Conservation (phyloP, 2,797 vertebrate species). For the Neomorphus geoffroyi region DNA sequence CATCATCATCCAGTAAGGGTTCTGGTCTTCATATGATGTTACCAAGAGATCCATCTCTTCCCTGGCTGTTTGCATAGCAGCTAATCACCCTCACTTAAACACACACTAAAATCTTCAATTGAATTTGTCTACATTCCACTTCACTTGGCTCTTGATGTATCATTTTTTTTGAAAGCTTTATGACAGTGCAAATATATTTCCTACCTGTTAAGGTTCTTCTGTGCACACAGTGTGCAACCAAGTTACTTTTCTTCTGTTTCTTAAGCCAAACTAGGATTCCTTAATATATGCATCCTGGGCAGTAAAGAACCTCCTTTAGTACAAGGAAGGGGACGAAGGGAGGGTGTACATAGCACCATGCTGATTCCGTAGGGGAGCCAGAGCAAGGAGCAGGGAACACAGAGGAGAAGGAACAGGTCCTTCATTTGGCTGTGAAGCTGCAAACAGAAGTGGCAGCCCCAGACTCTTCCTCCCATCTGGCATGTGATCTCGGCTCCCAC, state of each 20-base stretch:
- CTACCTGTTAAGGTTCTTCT: background rate
- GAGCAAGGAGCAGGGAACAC: background rate
- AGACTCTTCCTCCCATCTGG: conserved; percentile 28
- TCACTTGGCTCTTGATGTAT: background rate
- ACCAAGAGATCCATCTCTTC: background rate
- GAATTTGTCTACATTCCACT: background rate
- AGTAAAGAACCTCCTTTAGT: background rate
- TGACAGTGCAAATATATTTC: background rate
- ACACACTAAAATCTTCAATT: background rate
- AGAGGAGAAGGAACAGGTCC: conserved; percentile 22
- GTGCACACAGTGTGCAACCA: background rate
- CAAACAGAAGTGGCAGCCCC: conserved; percentile 45
- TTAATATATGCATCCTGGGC: background rate
- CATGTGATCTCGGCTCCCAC: background rate
- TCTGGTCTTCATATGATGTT: background rate
- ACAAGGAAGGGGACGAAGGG: background rate
- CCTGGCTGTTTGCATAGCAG: background rate
- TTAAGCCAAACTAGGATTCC: background rate
- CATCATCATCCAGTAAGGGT: background rate
- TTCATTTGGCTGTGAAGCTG: conserved; percentile 5
- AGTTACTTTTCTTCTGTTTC: background rate
- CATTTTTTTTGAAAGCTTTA: background rate
- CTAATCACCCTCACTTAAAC: background rate
- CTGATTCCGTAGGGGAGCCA: conserved; percentile 12
- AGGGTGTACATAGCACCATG: background rate